Evolutionary conservation across 2,113 vertebrate genomes (phyloP), one percentile per base, ranked within the genome.

Genomic region (Nothobranchius furzeri): DNA sequence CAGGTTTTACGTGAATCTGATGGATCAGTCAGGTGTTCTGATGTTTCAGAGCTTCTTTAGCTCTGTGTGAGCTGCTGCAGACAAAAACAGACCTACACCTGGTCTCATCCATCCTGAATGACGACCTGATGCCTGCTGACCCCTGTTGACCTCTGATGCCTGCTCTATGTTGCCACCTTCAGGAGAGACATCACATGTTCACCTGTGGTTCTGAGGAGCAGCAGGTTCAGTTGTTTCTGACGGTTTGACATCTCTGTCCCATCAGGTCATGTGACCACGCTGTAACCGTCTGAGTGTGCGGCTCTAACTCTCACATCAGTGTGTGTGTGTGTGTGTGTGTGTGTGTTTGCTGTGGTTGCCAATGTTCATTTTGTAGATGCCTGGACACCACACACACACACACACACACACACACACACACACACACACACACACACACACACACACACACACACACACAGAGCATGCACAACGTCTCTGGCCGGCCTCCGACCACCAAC

Each of bases 291-390:
- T 36, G 52, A 6, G 24, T n/a, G 50, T 45, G 50, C 55, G 46
- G 64, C 55, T 68, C 47, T 30, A 47, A n/a, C 47, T 6, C 37
- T 24, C 9, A 40, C 37, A 40, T 40, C 37, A 40, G 7, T 40
- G 37, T 40, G 40, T 53, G 37, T 24, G 17, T 25, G 10, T 51
- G 12, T 24, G 17, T 25, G 10, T 51, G 12, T 62, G 14, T 14
- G 61, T 76, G 64, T 47, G 61, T 60, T 46, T 50, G 75, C 65
- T 91, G 91, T 91, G 89, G 90, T 91, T 87, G 80, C 74, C 85
- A 84, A 90, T 85, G 75, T 86, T 64, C 25, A 14, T 58, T 76
- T 78, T 78, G 48, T 59, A 43, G 20, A 15, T 30, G 52, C 37
- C 40, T 20, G 64, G 79, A 84, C 69, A 73, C 53, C 37, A 40